A percentile compares a stretch with the other conserved stretches of the same genome.
phyloP scores from a whole-genome alignment of 2,113 vertebrate genomes.

The Trogon melanurus region DNA sequence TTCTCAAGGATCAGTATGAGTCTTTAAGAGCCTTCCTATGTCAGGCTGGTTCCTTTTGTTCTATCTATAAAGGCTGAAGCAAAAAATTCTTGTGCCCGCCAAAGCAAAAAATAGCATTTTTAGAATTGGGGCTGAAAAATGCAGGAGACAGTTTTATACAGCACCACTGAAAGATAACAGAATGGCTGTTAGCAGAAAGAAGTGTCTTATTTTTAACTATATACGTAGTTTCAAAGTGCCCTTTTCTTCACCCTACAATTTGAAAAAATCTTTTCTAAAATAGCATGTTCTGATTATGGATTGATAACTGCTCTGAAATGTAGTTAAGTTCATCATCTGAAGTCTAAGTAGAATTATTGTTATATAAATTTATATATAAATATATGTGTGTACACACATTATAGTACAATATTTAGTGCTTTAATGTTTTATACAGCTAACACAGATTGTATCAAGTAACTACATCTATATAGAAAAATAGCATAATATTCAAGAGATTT shows the following conservation, averaged over 20 bases:
- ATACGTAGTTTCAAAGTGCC: neutral
- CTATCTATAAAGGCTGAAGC: neutral
- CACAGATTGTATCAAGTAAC: neutral
- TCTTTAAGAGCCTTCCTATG: neutral
- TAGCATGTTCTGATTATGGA: neutral
- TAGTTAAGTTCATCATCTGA: neutral
- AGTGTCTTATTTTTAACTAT: neutral
- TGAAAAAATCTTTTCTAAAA: neutral
- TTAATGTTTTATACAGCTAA: neutral
- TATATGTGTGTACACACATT: neutral
- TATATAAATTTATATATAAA: neutral
- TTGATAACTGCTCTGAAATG: neutral
- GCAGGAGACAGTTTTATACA: neutral
- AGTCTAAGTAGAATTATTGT: neutral
- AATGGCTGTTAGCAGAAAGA: neutral
- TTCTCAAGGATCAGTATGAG: neutral
- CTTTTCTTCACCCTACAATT: neutral
- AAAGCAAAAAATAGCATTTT: neutral
- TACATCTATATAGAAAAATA: neutral
- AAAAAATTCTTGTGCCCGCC: neutral
- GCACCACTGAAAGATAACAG: neutral
- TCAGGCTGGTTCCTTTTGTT: neutral
- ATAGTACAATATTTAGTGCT: neutral
- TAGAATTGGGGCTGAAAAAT: neutral
- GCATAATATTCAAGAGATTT: neutral